Evolutionary conservation across 2,113 vertebrate species (phyloP).

Genomic region (Bungarus multicinctus): DNA sequence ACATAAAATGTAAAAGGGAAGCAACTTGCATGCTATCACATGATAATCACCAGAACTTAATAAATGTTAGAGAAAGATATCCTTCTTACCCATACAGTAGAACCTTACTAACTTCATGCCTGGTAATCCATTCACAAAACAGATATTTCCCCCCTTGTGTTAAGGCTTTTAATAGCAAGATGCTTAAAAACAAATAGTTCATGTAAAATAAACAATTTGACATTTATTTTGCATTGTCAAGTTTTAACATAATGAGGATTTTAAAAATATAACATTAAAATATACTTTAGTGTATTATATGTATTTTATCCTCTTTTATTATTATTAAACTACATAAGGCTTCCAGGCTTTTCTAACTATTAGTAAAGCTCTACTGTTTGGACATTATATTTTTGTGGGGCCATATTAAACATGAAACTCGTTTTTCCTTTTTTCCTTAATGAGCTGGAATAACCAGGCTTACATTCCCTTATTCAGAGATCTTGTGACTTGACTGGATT

Average conservation of each 20-base stretch:
- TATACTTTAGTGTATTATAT: neutral
- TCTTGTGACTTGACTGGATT: slow-evolving; percentile 44
- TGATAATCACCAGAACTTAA: slow-evolving; percentile 41
- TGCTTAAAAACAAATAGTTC: slow-evolving; percentile 6
- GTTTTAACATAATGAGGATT: slow-evolving; percentile 16
- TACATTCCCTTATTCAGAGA: slow-evolving; percentile 61
- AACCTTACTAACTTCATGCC: slow-evolving; percentile 55
- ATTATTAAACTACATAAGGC: neutral
- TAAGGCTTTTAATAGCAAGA: slow-evolving; percentile 18
- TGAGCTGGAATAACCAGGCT: slow-evolving; percentile 56
- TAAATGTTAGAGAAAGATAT: slow-evolving; percentile 20
- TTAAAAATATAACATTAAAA: slow-evolving; percentile 6
- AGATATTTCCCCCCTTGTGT: slow-evolving; percentile 29
- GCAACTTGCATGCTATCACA: slow-evolving; percentile 38
- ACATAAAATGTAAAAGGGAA: slow-evolving; percentile 45
- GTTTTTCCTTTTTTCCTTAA: slow-evolving; percentile 60
- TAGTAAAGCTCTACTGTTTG: slow-evolving; percentile 55
- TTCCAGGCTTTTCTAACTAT: neutral
- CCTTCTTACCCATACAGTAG: slow-evolving; percentile 44
- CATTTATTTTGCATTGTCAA: slow-evolving; percentile 37
- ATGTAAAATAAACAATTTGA: neutral
- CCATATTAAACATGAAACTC: slow-evolving; percentile 55
- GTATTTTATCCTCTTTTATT: slow-evolving; percentile 16
- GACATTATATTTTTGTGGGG: slow-evolving; percentile 44
- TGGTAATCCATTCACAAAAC: slow-evolving; percentile 37